Conservation (phyloP, 2,797 vertebrate species). For the Gephyroberyx darwinii region DNA sequence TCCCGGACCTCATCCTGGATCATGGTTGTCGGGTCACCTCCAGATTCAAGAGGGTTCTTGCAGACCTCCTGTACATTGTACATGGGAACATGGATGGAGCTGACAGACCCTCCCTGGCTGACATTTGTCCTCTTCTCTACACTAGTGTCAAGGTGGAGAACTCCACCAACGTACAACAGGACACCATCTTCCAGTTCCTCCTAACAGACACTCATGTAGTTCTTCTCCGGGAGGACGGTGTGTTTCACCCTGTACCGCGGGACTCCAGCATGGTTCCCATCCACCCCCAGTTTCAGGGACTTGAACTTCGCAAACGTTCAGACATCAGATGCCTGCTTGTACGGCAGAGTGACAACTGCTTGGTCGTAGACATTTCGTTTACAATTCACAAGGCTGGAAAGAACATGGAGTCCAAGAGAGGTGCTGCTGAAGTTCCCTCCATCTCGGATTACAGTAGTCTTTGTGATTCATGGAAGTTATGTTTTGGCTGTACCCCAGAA, state of each 20-base stretch:
- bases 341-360: slow-evolving; percentile 65
- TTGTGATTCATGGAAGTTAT: slow-evolving; percentile 64
- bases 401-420: background rate
- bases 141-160: slow-evolving; percentile 74
- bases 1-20: slow-evolving; percentile 75
- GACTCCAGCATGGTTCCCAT: slow-evolving; percentile 48
- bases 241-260: slow-evolving; percentile 63
- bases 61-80: slow-evolving; percentile 84
- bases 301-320: slow-evolving; percentile 69
- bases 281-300: slow-evolving; percentile 67
- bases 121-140: slow-evolving; percentile 81
- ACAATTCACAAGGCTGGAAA: slow-evolving; percentile 2
- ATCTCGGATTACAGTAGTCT: background rate
- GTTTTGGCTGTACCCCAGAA: slow-evolving; percentile 65
- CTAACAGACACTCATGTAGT: slow-evolving; percentile 82
- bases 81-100: slow-evolving; percentile 82
- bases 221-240: slow-evolving; percentile 76
- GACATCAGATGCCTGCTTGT: slow-evolving; percentile 75
- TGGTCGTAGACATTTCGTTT: slow-evolving; percentile 81
- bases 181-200: slow-evolving; percentile 70
- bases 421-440: background rate
- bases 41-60: slow-evolving; percentile 81
- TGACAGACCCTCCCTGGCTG: slow-evolving; percentile 71
- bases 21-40: slow-evolving; percentile 70
- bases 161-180: background rate